Evolutionary conservation across 2,797 vertebrate species (phyloP).

Genomic region (Macroramphosus scolopax): DNA sequence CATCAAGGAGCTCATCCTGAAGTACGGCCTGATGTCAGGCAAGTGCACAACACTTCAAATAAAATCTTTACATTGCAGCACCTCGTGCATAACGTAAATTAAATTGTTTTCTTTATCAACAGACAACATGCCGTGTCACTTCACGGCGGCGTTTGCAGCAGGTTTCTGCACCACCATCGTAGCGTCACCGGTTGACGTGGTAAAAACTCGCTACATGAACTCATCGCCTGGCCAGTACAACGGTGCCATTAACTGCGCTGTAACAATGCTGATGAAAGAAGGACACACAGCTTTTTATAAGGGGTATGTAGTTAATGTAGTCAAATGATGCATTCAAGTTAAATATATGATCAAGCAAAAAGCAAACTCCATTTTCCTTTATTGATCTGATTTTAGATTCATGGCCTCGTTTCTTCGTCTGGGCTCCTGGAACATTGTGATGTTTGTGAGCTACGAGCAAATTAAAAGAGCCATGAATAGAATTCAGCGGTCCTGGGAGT

Average conservation of each 20-base stretch:
- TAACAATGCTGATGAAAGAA: conserved; percentile 82
- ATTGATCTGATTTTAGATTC: conserved; percentile 71
- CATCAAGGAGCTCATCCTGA: conserved; percentile 88
- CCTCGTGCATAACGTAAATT: too few relatives aligned
- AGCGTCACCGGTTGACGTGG: conserved; percentile 90
- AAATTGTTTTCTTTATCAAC: too few relatives aligned
- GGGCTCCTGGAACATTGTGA: conserved; percentile 89
- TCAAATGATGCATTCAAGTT: too few relatives aligned
- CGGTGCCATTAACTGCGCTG: conserved; percentile 79
- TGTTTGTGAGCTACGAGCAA: conserved; percentile 83
- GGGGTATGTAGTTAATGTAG: conserved; percentile 71
- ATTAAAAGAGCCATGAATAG: conserved; percentile 72
- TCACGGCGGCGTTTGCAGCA: conserved; percentile 86
- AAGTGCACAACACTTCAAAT: conserved; percentile 18
- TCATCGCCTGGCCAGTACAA: conserved; percentile 77
- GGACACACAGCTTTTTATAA: conserved; percentile 86
- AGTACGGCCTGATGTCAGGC: conserved; percentile 84
- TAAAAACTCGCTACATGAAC: conserved; percentile 96
- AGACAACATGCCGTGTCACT: conserved; percentile 94
- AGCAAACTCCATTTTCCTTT: background rate
- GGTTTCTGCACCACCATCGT: conserved; percentile 93
- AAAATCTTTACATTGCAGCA: too few relatives aligned
- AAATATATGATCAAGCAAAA: background rate
- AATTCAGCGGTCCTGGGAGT: conserved; percentile 52
- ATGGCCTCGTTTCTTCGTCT: conserved; percentile 86